Conservation (phyloP, 2,113 vertebrate species). For the Gallinago jamesoni region DNA sequence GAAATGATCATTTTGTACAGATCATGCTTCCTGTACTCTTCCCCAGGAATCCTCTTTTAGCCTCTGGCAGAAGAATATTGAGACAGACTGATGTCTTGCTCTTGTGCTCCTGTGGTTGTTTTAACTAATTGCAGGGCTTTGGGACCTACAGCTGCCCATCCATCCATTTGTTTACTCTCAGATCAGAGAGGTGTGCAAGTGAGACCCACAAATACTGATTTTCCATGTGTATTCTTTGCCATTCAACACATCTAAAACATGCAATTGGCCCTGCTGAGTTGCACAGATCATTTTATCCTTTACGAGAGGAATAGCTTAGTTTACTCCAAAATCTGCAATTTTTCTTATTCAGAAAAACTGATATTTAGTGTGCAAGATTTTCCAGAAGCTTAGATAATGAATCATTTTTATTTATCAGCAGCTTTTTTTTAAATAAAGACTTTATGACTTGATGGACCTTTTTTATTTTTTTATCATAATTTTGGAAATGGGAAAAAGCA, state of each 20-base stretch:
- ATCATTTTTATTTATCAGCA: neutral
- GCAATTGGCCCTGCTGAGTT: neutral
- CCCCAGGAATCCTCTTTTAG: neutral
- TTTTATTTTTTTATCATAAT: neutral
- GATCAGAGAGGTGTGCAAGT: neutral
- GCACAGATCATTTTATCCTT: neutral
- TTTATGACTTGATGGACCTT: neutral
- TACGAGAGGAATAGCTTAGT: neutral
- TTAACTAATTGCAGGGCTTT: neutral
- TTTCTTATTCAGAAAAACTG: neutral
- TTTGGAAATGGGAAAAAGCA: neutral
- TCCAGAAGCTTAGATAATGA: neutral
- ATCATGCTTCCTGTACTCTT: neutral
- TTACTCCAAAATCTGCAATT: neutral
- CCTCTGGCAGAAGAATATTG: neutral
- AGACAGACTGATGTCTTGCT: neutral
- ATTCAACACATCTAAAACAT: neutral
- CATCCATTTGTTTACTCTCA: neutral
- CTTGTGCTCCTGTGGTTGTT: neutral
- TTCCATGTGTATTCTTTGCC: neutral
- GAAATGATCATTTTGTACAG: neutral
- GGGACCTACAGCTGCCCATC: neutral
- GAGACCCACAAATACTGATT: accelerated
- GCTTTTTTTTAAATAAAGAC: neutral
- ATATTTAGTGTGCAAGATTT: neutral